Base-by-base conservation (phyloP, 2,113 vertebrate genomes). In the Hystrix brachyura region DNA sequence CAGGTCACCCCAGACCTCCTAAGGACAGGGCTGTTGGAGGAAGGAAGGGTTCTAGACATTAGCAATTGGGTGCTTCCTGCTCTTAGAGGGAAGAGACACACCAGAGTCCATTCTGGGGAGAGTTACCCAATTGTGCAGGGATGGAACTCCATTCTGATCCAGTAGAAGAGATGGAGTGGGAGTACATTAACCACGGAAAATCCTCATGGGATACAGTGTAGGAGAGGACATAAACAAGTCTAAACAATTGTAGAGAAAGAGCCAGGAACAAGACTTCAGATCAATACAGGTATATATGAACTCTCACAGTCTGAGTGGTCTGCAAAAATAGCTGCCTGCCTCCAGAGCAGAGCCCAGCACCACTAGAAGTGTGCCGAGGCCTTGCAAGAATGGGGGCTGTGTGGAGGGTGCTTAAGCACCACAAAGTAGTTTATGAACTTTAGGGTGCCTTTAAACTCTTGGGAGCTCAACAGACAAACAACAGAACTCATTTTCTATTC, bases 301-400 rank as follows among this genome's bases (percentile, higher is more conserved):
- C 4, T n/a, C 53, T 57, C 27, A 2, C 6, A 18, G n/a, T 51
- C 15, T 5, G n/a, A 15, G n/a, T 51, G 32, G 17, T 80, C 18
- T 81, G 34, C 60, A 67, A 64, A 85, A 85, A 55, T 15, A 91
- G 43, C 4, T 32, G 5, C 55, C 32, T 3, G 18, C 21, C n/a
- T 51, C 12, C 10, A 59, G 76, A 43, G 11, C n/a, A 1, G 29
- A 53, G 23, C 10, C 34, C 2, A 38, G 13, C 32, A 57, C 5
- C 13, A 21, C 60, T 21, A 53, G 38, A 57, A 38, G 29, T 21
- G 5, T 5, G 29, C 48, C 43, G 19, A 27, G 29, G 46, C 13
- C 38, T 38, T 38, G 38, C 23, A 29, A 0, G 1, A 25, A 5
- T 0, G 2, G 12, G 2, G 65, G 60, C n/a, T 27, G 15, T 27